A percentile compares a stretch with the other conserved stretches of the same genome.
These are phyloP conservation scores for Thinocorus orbignyianus DNA, from an alignment of 2,113 vertebrate species.

Conservation along the genomic window DNA sequence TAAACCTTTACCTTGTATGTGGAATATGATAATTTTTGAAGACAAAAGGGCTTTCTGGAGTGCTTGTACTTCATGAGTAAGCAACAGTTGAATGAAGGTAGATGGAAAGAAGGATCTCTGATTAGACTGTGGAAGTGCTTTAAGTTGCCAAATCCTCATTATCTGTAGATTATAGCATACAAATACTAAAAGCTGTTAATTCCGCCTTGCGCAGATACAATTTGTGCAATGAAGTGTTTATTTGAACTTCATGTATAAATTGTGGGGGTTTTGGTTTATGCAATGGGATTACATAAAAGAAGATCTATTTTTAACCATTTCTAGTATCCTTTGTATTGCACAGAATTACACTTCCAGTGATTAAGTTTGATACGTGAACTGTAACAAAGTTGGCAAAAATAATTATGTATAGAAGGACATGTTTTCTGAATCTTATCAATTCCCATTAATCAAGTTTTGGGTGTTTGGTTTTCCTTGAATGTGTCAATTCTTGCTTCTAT, in stretches of 20 bases:
- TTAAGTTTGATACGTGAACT: neutral
- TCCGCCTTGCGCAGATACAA: neutral
- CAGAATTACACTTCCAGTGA: neutral
- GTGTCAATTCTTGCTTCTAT: neutral
- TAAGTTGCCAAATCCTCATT: neutral
- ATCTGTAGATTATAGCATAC: neutral
- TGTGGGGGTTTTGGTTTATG: neutral
- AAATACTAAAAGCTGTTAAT: neutral
- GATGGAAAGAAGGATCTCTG: neutral
- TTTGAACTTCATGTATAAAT: neutral
- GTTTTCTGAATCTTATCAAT: neutral
- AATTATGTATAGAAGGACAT: neutral
- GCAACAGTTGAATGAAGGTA: neutral
- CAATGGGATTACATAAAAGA: neutral
- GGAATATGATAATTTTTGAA: neutral
- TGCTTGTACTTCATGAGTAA: neutral
- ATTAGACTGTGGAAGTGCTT: neutral
- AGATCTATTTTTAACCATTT: neutral
- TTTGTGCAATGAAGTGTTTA: neutral
- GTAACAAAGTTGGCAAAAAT: neutral
- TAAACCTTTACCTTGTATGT: fast-evolving
- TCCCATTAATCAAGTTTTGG: neutral
- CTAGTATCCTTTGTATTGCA: neutral
- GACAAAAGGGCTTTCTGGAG: neutral
- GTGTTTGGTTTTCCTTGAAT: neutral